phyloP scores from a whole-genome alignment of 2,113 vertebrate species.

The Lota lota region DNA sequence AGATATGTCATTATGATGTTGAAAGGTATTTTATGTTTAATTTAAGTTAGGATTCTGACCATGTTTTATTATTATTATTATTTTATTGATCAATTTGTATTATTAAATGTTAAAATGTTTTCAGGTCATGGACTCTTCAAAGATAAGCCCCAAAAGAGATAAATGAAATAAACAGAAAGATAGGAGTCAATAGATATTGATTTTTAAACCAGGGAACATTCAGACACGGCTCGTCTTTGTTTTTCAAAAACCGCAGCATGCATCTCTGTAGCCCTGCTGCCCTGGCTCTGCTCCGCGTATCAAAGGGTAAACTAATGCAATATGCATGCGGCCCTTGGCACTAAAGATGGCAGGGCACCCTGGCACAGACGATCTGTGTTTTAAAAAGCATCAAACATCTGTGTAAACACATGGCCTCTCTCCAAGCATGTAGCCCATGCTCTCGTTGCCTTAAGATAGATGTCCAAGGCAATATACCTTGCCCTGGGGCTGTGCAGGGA shows the following conservation, averaged over 20 bases:
- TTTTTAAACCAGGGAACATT: too few species aligned
- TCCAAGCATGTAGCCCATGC: conserved; percentile 68
- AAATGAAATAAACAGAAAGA: neutral
- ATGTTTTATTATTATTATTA: neutral
- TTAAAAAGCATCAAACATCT: conserved; percentile 75
- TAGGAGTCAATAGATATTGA: neutral
- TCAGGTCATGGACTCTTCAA: too few species aligned
- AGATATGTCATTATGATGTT: too few species aligned
- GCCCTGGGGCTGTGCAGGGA: conserved; percentile 55
- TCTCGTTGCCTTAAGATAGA: conserved; percentile 70
- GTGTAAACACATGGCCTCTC: conserved; percentile 74
- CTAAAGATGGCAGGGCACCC: conserved; percentile 54
- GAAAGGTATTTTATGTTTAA: too few species aligned
- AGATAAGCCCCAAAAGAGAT: too few species aligned
- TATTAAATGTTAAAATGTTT: too few species aligned
- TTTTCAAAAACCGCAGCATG: neutral
- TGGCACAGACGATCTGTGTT: conserved; percentile 48
- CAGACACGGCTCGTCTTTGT: neutral
- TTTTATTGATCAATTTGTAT: neutral
- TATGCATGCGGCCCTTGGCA: conserved; percentile 72
- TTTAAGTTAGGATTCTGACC: too few species aligned
- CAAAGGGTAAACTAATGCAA: conserved; percentile 72
- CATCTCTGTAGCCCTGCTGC: conserved; percentile 26
- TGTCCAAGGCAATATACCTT: conserved; percentile 70
- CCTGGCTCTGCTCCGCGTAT: conserved; percentile 53